Evolutionary conservation across 2,797 vertebrate species (phyloP).

Genomic region (Paratrypauchen microcephalus): DNA sequence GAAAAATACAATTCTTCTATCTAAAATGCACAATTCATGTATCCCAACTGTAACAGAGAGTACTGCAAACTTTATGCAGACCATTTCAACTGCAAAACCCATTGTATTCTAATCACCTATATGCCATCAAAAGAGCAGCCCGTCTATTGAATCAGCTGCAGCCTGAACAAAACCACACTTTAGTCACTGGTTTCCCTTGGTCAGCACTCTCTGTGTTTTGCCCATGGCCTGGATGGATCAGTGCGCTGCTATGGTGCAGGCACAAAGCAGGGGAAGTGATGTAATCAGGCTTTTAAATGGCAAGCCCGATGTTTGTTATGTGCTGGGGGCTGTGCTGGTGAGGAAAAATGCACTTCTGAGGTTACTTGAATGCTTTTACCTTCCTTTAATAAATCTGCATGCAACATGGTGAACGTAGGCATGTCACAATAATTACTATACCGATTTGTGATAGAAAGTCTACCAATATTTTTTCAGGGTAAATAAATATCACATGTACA

Average conservation of each 20-base stretch:
- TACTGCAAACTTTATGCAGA: not conserved
- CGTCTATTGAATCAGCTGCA: constrained; percentile 47
- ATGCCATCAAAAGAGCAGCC: constrained; percentile 7
- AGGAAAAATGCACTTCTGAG: constrained; percentile 28
- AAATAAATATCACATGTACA: no score
- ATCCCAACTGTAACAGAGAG: not conserved
- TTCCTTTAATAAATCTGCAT: constrained; percentile 39
- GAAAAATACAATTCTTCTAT: not conserved
- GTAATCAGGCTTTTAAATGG: constrained; percentile 63
- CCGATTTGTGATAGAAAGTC: no score
- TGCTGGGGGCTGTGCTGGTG: constrained; percentile 39
- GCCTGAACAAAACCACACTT: constrained; percentile 66
- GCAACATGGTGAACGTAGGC: constrained; percentile 10
- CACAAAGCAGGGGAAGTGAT: constrained; percentile 66
- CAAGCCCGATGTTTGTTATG: constrained; percentile 60
- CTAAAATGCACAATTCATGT: not conserved
- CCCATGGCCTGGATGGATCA: constrained; percentile 63
- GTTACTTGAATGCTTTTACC: constrained; percentile 29
- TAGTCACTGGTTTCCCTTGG: constrained; percentile 58
- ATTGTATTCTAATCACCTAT: not conserved
- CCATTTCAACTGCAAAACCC: no score
- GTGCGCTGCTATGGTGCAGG: constrained; percentile 66
- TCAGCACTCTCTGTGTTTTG: constrained; percentile 71
- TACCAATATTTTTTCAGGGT: no score
- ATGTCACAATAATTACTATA: no score